phyloP scores from a whole-genome alignment of 2,113 vertebrate genomes.

The Hemichromis elongatus region DNA sequence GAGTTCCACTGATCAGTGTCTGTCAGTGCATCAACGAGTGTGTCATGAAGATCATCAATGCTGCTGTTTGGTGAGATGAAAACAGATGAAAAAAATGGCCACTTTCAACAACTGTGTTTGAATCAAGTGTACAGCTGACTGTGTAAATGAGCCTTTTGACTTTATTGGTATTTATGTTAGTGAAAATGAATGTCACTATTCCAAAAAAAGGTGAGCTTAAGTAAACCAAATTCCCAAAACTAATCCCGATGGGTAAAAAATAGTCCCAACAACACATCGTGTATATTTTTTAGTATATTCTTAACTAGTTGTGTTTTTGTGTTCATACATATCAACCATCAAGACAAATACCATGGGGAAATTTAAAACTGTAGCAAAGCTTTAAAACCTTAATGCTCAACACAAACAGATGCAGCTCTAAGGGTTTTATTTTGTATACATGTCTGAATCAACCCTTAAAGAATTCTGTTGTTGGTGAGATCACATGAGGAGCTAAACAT shows the following conservation, averaged over 20 bases:
- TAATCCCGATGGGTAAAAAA: background rate
- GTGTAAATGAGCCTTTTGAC: background rate
- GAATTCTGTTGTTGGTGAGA: background rate
- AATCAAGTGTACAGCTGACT: background rate
- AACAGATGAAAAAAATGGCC: too few species aligned
- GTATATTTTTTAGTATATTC: background rate
- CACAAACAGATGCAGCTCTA: background rate
- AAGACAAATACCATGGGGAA: background rate
- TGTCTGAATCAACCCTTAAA: background rate
- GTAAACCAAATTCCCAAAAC: background rate
- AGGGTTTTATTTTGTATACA: background rate
- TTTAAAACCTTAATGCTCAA: background rate
- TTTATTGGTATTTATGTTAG: background rate
- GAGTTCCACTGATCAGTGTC: constrained; percentile 79
- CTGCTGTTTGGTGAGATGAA: constrained; percentile 79
- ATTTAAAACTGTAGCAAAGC: background rate
- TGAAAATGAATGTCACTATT: rapidly evolving
- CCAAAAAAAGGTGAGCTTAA: background rate
- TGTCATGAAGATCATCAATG: constrained; percentile 87
- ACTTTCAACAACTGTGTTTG: background rate
- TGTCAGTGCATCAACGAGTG: constrained; percentile 88
- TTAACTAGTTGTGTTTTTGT: background rate
- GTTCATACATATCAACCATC: background rate
- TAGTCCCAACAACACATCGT: background rate
- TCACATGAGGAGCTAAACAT: background rate